Base-by-base conservation (phyloP, 1,140 invertebrate species). In the Drosophila parvula region DNA sequence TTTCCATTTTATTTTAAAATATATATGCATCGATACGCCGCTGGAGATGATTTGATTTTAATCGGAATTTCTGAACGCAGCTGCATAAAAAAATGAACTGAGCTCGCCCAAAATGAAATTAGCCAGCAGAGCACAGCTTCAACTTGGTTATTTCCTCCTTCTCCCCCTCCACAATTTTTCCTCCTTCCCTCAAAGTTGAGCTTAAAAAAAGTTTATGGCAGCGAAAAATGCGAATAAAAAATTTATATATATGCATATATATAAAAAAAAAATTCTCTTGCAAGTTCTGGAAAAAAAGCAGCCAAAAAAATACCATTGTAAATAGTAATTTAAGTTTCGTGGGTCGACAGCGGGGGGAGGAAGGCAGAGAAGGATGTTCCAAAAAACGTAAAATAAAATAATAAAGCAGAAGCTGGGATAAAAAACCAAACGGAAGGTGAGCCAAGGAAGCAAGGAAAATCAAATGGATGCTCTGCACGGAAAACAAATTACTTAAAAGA, bases 311-410 rank as follows among this genome's bases (percentile, higher is more conserved):
- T 65, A 51, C 83, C 83, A 86, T 89, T 83, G 83, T 89, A 86
- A 86, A 88, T 88, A 88, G 83, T 88, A 88, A 88, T 88, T 88
- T 88, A 88, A 88, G 84, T 88, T 88, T 88, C 69, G 47, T 55
- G 65, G 51, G 71, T 22, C 18, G 47, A 36, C 50, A 43, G 55
- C 50, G 48, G 28, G 53, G 22, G 7, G 28, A 8, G 30, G 18
- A 30, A 5, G 43, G 68, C 10, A 27, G 9, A 11, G 44, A 38
- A 38, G 76, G 79, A 79, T 86, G 67, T 79, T 69, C 62, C 78
- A 51, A 79, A 82, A 79, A 65, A 69, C 61, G 61, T 69, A 56
- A 74, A 57, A 69, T 34, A 63, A 50, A 45, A 47, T 71, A 74
- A 65, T 51, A 50, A 58, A 61, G 63, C 56, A 62, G 47, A 41